Conservation (phyloP, 2,888 invertebrate genomes). For the Boloria selene region DNA sequence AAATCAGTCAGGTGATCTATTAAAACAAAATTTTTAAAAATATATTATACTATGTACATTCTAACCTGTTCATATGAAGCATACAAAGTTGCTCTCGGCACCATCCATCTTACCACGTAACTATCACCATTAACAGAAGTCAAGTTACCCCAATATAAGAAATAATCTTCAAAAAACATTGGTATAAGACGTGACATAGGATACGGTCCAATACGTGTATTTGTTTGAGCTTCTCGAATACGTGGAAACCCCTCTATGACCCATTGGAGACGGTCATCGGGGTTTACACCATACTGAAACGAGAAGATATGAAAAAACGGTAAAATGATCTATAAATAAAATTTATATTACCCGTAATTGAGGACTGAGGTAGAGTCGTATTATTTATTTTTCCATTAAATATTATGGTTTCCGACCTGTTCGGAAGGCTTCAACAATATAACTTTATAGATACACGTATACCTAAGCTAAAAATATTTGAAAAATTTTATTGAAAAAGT, state of each 20-base stretch:
- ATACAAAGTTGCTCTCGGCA: slow-evolving; percentile 81
- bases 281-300: slow-evolving; percentile 75
- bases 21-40: no score
- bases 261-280: slow-evolving; percentile 66
- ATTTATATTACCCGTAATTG: no score
- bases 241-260: slow-evolving; percentile 72
- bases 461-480: no score
- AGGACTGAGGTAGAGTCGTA: no score
- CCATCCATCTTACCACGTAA: slow-evolving; percentile 82
- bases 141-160: slow-evolving; percentile 84
- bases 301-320: background rate
- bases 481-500: no score
- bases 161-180: slow-evolving; percentile 84
- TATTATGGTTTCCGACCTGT: background rate
- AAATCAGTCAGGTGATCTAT: no score
- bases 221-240: slow-evolving; percentile 75
- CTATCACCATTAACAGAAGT: slow-evolving; percentile 64
- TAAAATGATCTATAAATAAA: no score
- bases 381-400: background rate
- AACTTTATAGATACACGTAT: no score
- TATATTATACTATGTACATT: no score
- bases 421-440: no score
- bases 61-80: slow-evolving; percentile 83
- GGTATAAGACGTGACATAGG: slow-evolving; percentile 77
- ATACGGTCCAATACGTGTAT: slow-evolving; percentile 73